phyloP scores from a whole-genome alignment of 1,140 invertebrate genomes.

The Heliconius himera region DNA sequence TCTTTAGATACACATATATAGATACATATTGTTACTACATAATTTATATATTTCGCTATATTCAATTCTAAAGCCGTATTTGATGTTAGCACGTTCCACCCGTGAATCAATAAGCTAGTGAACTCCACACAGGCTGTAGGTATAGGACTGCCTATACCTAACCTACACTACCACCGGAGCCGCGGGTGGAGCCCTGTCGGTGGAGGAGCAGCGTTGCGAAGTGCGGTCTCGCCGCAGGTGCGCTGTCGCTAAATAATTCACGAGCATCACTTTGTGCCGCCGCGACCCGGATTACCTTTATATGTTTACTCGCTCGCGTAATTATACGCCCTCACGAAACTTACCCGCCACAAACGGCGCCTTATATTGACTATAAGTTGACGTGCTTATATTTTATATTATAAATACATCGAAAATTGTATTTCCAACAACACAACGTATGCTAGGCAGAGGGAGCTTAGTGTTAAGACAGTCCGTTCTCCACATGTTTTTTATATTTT shows the following conservation, averaged over 20 bases:
- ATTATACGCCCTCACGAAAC: slow-evolving; percentile 80
- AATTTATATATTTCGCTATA: neutral
- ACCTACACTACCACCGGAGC: neutral
- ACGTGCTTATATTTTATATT: neutral
- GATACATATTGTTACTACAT: too few species aligned
- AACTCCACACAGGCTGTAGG: slow-evolving; percentile 12
- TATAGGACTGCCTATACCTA: too few species aligned
- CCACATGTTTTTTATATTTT: too few species aligned
- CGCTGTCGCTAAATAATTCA: slow-evolving; percentile 71
- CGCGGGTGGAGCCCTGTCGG: slow-evolving; percentile 39
- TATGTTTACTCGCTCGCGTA: slow-evolving; percentile 77
- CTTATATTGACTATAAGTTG: slow-evolving; percentile 13
- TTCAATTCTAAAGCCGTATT: neutral
- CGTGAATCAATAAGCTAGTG: slow-evolving; percentile 27
- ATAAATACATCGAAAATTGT: neutral
- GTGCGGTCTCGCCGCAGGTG: slow-evolving; percentile 70
- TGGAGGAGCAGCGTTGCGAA: slow-evolving; percentile 32
- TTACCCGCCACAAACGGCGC: slow-evolving; percentile 54
- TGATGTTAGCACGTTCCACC: neutral
- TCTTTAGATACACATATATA: too few species aligned
- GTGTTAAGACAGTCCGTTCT: too few species aligned
- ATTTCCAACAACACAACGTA: too few species aligned
- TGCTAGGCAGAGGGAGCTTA: too few species aligned
- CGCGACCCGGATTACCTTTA: slow-evolving; percentile 78
- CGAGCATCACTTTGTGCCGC: slow-evolving; percentile 78